Percentiles rank a stretch among this genome's conserved stretches.
Evolutionary conservation across 2,797 vertebrate genomes (phyloP).

Genomic region (Thamnophis elegans): DNA sequence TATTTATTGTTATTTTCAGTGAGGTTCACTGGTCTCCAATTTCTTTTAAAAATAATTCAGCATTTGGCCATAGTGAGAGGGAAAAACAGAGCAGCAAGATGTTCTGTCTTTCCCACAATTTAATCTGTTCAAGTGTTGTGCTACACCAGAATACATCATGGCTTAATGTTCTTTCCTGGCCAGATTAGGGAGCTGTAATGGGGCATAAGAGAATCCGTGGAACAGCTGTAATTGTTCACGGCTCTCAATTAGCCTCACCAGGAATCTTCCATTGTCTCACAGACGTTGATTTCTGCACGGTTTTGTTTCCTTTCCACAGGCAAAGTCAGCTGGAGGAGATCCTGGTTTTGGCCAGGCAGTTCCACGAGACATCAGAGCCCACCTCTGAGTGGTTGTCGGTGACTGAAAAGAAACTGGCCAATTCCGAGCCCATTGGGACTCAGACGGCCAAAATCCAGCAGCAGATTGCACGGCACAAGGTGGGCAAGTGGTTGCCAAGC

Average conservation of each 20-base stretch:
- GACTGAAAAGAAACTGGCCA: constrained; percentile 92
- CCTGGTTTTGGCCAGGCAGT: constrained; percentile 91
- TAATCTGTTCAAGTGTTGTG: background rate
- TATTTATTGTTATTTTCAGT: background rate
- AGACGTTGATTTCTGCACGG: constrained; percentile 8
- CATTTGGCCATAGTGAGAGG: background rate
- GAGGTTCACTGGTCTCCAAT: background rate
- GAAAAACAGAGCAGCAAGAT: background rate
- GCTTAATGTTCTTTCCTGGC: background rate
- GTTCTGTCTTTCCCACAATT: background rate
- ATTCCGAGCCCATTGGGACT: constrained; percentile 94
- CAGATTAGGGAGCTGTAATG: background rate
- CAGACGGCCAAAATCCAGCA: constrained; percentile 96
- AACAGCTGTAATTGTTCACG: too few relatives aligned
- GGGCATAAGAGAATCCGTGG: background rate
- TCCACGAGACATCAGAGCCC: constrained; percentile 94
- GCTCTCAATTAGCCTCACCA: background rate
- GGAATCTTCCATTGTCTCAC: background rate
- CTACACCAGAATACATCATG: background rate
- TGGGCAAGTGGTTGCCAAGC: constrained; percentile 60
- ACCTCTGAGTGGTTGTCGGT: constrained; percentile 91
- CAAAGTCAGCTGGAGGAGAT: constrained; percentile 95
- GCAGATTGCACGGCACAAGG: constrained; percentile 96
- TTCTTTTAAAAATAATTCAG: background rate
- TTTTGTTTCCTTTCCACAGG: constrained; percentile 67